Base-by-base conservation (phyloP, 2,888 invertebrate species). In the Polyommatus icarus region DNA sequence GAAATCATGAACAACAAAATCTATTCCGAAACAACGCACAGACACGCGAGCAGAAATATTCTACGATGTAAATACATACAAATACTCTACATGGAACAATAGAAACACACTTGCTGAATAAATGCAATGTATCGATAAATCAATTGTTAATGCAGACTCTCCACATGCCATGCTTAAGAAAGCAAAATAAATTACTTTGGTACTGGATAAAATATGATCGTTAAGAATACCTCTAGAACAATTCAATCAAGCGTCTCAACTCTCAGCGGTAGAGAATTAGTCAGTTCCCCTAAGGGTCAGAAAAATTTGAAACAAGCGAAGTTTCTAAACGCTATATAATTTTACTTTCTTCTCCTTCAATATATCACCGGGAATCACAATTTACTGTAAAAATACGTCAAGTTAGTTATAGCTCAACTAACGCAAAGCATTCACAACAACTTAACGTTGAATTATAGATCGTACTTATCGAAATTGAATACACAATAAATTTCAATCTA, bases 401-500 rank as follows among this genome's bases (percentile, higher is more conserved):
- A 29, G 29, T 29, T 67, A 32, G 15, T 3, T 24, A 29, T 67
- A 67, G 29, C 29, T 67, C 29, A 29, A 67, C 67, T 67, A 32
- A 29, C 36, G 20, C 20, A 40, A 71, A n/a, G 36, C 20, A 40
- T 72, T 40, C 72, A 36, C 40, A 40, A 72, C 72, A 72, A 72
- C n/a, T 40, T 40, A 72, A 40, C 72, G 12, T 3, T 36, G 40
- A 40, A 40, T 72, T 72, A 72, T 72, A 40, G 72, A 40, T 72
- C 20, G 40, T 72, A 40, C 72, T 72, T 72, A 67, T 67, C 67
- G 40, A 36, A 72, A 40, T 40, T 40, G 72, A 72, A 72, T 72
- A 40, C 40, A 72, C 72, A 72, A 36, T 72, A 72, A 67, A 67
- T 67, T 72, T 40, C 72, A 40, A 72, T 40, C 67, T 67, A 40